Base-by-base conservation (phyloP, 2,797 vertebrate genomes). In the Semaprochilodus insignis region DNA sequence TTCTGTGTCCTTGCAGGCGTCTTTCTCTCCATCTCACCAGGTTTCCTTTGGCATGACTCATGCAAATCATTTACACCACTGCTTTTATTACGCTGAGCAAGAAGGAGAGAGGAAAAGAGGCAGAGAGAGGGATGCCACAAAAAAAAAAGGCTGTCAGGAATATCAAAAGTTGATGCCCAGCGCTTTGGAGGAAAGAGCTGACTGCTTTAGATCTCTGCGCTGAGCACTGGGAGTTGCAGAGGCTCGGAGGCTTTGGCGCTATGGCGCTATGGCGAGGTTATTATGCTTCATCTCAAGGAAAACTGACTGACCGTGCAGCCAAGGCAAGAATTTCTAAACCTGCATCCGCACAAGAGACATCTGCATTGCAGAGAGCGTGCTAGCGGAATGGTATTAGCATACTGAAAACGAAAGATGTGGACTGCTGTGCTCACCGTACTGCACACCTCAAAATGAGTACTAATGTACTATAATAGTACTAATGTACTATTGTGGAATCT, bases 41-140 rank as follows among this genome's bases (percentile, higher is more conserved):
- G 80, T 85, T 91, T 83, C 74, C 83, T 90, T 87, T 91, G 82
- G 65, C 52, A 74, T 91, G 91, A 91, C 86, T 92, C 91, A 90
- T 36, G 4, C 27, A 69, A 81, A 51, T 66, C 80, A 75, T 82
- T 84, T 66, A 17, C 77, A 44, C 19, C 74, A 60, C 67, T 54
- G 85, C 88, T 87, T 88, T 88, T 84, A 70, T 80, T 71, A 71
- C 60, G 60, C 80, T 69, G 19, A 70, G 21, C 51, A 57, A 66
- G 44, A 36, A 48, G 63, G 44, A 81, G 27, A 40, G 19, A 62
- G 48, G 2, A 16, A 54, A 8, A 36, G 52, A 36, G 17, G 59
- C 14, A 27, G 40, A 51, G 19, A 65, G 14, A 66, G 48, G 11
- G 48, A 8, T 78, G 48, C 21, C 27, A 0, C 44, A 17, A 40